phyloP scores from a whole-genome alignment of 2,888 invertebrate species.

The Caenorhabditis virilis region DNA sequence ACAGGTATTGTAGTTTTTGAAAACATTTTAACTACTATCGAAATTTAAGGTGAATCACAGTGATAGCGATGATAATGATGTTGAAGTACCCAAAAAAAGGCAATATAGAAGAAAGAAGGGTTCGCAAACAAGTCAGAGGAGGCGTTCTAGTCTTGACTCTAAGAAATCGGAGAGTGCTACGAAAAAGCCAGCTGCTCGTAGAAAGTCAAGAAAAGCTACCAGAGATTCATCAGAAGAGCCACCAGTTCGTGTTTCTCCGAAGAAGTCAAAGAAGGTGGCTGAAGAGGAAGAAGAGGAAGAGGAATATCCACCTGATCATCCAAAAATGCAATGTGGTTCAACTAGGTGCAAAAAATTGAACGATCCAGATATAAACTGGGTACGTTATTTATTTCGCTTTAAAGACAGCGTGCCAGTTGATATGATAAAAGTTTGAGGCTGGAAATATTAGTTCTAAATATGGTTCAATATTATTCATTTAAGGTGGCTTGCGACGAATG shows the following conservation, averaged over 20 bases:
- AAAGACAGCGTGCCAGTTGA: too few species aligned
- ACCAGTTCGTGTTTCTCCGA: too few species aligned
- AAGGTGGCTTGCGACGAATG: conserved; percentile 15
- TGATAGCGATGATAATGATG: background rate
- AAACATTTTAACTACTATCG: too few species aligned
- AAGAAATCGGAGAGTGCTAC: background rate
- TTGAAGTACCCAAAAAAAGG: too few species aligned
- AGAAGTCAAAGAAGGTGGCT: background rate
- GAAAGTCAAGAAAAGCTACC: background rate
- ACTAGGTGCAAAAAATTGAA: background rate
- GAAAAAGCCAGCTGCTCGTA: background rate
- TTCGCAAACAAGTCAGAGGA: too few species aligned
- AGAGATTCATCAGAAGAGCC: background rate
- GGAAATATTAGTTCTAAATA: too few species aligned
- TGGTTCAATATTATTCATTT: background rate
- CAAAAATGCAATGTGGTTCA: background rate
- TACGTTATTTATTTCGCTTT: too few species aligned
- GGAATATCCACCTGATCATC: background rate
- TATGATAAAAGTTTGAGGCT: too few species aligned
- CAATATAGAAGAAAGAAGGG: background rate
- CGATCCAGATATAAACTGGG: too few species aligned
- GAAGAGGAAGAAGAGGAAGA: conserved; percentile 4
- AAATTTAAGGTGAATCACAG: background rate
- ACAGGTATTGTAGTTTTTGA: too few species aligned
- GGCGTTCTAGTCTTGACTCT: too few species aligned